A percentile compares a stretch with the other conserved stretches of the same genome.
Conservation (phyloP, 53 echinoderm and acorn worm species). For the Paracentrotus lividus region DNA sequence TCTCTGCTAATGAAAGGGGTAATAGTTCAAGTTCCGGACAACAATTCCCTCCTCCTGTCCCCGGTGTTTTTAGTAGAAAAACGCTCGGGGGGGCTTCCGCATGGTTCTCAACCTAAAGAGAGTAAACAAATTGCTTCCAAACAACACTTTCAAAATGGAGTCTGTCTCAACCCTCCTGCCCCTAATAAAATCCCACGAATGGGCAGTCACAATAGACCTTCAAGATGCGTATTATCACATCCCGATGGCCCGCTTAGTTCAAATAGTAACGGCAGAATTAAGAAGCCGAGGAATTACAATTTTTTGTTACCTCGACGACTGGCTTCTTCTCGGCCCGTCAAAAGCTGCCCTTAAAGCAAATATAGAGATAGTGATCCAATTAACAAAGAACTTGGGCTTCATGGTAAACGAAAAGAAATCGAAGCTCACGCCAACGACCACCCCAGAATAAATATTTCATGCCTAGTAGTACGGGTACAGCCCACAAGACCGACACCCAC, state of each 20-base stretch:
- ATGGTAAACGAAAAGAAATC: conserved; percentile 61
- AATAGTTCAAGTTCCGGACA: neutral
- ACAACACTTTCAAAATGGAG: conserved; percentile 65
- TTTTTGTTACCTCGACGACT: conserved; percentile 79
- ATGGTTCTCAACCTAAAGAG: conserved; percentile 61
- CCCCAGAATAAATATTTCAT: too few species aligned
- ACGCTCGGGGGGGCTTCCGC: conserved; percentile 31
- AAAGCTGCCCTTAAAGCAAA: neutral
- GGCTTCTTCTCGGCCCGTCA: conserved; percentile 65
- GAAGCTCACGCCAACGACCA: conserved; percentile 9
- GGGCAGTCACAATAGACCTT: conserved; percentile 58
- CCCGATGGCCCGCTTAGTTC: conserved; percentile 59
- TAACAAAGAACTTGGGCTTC: conserved; percentile 22
- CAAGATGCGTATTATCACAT: conserved; percentile 58
- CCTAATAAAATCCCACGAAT: neutral
- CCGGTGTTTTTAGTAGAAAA: conserved; percentile 22
- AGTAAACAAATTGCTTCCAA: conserved; percentile 10
- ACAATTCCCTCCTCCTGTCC: neutral
- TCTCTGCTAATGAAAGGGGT: conserved; percentile 28
- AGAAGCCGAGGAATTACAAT: conserved; percentile 38
- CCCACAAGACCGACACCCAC: too few species aligned
- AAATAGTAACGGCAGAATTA: conserved; percentile 54
- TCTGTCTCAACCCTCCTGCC: conserved; percentile 29
- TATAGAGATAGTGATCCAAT: neutral
- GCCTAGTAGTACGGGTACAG: too few species aligned